Evolutionary conservation across 2,888 invertebrate genomes (phyloP).

Genomic region (Pegoplata infirma): DNA sequence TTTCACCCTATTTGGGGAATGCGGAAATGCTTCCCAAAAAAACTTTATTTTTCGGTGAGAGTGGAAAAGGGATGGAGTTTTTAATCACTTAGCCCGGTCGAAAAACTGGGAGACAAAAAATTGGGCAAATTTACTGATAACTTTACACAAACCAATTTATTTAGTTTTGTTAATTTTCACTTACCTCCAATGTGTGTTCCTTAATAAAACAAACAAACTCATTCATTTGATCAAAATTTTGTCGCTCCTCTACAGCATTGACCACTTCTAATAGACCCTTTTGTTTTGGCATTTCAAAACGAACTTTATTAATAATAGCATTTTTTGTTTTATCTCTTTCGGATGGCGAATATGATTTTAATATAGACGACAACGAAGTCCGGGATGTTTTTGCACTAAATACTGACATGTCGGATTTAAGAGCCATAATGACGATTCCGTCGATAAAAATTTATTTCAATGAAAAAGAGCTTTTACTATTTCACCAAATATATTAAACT

Average conservation of each 20-base stretch:
- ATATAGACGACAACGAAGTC: constrained; percentile 70
- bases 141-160: too few relatives aligned
- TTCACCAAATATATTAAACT: constrained; percentile 19
- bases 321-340: constrained; percentile 74
- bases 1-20: too few relatives aligned
- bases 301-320: constrained; percentile 73
- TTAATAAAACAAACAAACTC: constrained; percentile 71
- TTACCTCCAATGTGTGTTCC: constrained; percentile 70
- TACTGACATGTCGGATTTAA: constrained; percentile 70
- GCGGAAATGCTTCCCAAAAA: too few relatives aligned
- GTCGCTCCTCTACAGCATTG: constrained; percentile 66
- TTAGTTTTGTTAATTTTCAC: too few relatives aligned
- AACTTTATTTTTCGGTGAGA: too few relatives aligned
- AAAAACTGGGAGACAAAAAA: too few relatives aligned
- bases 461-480: constrained; percentile 26
- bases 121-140: too few relatives aligned
- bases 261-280: constrained; percentile 71
- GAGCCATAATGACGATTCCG: neutral
- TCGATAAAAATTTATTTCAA: neutral
- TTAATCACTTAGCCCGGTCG: too few relatives aligned
- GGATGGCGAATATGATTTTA: constrained; percentile 71
- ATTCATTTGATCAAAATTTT: constrained; percentile 69
- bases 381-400: constrained; percentile 71
- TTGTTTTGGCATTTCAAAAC: constrained; percentile 72
- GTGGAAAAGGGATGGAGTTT: too few relatives aligned